Evolutionary conservation across 2,888 invertebrate species (phyloP).

Genomic region (Alsophila aescularia): DNA sequence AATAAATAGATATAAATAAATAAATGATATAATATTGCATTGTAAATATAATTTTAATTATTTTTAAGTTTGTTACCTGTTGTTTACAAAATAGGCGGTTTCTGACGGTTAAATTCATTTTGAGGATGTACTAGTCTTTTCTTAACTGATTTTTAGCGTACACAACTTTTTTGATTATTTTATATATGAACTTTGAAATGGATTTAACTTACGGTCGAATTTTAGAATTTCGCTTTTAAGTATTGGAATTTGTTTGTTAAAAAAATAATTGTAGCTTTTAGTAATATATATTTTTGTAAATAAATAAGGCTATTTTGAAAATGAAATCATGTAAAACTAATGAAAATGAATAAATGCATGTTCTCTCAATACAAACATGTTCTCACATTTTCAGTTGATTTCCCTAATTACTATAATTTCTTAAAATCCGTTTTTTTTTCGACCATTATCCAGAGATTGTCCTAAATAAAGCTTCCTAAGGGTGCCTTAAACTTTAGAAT

Average conservation of each 20-base stretch:
- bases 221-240: constrained; percentile 7
- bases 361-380: background rate
- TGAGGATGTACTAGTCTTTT: constrained; percentile 68
- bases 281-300: constrained; percentile 20
- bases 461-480: constrained; percentile 60
- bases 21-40: constrained; percentile 36
- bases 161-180: constrained; percentile 40
- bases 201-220: constrained; percentile 66
- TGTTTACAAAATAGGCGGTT: constrained; percentile 52
- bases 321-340: background rate
- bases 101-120: constrained; percentile 65
- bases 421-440: constrained; percentile 7
- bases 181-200: constrained; percentile 54
- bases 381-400: background rate
- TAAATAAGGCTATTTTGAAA: background rate
- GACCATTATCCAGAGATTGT: constrained; percentile 36
- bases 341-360: background rate
- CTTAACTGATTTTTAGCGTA: constrained; percentile 65
- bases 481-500: constrained; percentile 72
- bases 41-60: constrained; percentile 63
- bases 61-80: constrained; percentile 71
- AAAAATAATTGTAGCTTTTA: constrained; percentile 12
- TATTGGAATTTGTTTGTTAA: background rate
- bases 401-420: background rate
- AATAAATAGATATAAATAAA: too few relatives aligned